A percentile compares a stretch with the other conserved stretches of the same genome.
phyloP scores from a whole-genome alignment of 2,888 invertebrate species.

The Macaria notata region DNA sequence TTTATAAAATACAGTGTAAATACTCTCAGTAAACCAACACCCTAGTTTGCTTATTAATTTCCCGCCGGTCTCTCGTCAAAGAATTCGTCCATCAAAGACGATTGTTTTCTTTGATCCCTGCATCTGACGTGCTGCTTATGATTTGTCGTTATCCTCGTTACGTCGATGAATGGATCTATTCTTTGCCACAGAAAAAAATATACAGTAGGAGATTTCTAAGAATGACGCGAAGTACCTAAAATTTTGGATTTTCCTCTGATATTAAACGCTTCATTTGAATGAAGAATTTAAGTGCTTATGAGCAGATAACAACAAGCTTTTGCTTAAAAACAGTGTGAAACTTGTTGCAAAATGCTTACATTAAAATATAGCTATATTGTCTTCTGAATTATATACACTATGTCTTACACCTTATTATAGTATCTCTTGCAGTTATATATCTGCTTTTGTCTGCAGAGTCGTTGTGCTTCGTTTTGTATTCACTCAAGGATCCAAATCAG shows the following conservation, averaged over 20 bases:
- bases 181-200: conserved; percentile 7
- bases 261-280: too few species aligned
- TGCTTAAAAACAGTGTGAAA: too few species aligned
- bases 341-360: too few species aligned
- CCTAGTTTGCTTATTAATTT: conserved; percentile 39
- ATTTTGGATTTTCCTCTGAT: too few species aligned
- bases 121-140: conserved; percentile 40
- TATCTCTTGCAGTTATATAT: conserved; percentile 5
- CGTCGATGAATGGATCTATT: conserved; percentile 25
- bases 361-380: too few species aligned
- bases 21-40: conserved; percentile 16
- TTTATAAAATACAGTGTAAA: too few species aligned
- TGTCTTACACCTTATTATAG: conserved; percentile 8
- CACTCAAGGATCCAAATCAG: conserved; percentile 3
- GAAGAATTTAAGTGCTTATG: too few species aligned
- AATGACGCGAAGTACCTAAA: too few species aligned
- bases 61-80: conserved; percentile 34
- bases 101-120: conserved; percentile 45
- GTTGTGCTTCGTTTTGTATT: conserved; percentile 22
- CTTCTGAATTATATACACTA: conserved; percentile 2
- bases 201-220: background rate
- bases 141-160: conserved; percentile 35
- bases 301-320: too few species aligned
- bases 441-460: conserved; percentile 23
- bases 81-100: conserved; percentile 40